These are phyloP conservation scores for Acanthisitta chloris DNA, from an alignment of 2,113 vertebrate species.

Conservation along the genomic window DNA sequence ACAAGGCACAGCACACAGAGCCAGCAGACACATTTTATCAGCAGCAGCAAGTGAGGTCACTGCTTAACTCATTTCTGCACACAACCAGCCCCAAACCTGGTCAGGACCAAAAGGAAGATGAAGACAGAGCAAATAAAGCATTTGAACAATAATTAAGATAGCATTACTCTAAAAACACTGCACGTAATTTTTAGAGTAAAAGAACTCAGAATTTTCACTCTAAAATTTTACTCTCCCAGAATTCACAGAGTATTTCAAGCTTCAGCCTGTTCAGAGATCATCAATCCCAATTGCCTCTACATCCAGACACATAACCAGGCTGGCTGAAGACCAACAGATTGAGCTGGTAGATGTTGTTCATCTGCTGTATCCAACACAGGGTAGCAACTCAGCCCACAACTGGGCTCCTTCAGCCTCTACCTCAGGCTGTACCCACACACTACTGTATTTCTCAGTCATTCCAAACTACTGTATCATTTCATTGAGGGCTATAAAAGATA, in stretches of 20 bases:
- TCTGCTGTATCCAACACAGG: background rate
- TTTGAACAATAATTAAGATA: background rate
- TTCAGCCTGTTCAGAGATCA: background rate
- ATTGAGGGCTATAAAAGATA: background rate
- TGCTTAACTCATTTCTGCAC: background rate
- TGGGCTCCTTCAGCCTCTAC: background rate
- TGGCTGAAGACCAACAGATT: background rate
- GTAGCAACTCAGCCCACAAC: background rate
- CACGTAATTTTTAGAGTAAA: background rate
- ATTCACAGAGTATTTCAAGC: background rate
- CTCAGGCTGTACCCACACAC: background rate
- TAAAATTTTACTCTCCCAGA: background rate
- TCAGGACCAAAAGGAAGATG: background rate
- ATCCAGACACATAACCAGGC: background rate
- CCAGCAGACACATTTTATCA: background rate
- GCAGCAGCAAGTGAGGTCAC: background rate
- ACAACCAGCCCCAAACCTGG: background rate
- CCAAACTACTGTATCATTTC: background rate
- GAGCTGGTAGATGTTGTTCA: background rate
- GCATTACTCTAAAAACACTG: background rate
- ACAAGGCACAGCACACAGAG: background rate
- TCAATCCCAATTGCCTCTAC: accelerated
- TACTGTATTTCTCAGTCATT: background rate
- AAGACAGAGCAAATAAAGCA: background rate
- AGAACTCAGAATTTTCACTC: no score